Evolutionary conservation across 2,888 invertebrate genomes (phyloP), one percentile per base, ranked within the genome.

Genomic region (Chesias legatella): DNA sequence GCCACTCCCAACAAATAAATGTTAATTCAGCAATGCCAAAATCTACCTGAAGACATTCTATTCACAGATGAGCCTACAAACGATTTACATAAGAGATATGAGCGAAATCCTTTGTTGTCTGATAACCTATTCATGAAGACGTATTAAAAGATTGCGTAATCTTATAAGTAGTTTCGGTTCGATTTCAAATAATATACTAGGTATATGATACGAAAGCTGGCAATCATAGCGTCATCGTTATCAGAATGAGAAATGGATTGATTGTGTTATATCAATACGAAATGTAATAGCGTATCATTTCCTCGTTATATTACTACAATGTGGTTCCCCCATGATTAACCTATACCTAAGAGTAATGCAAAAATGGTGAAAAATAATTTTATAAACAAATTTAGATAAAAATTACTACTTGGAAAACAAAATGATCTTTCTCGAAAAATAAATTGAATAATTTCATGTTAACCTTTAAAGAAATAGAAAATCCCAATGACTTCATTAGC

Each of bases 81-180:
- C 48, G 57, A 63, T 74, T 82, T 82, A 79, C 73, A 75, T 81
- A 81, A 80, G 63, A 60, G 63, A 68, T 66, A 66, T 62, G 49
- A 71, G 66, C 64, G 74, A 79, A 81, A 77, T 80, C 77, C 68
- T 79, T 82, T 83, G 77, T 81, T 76, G 75, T 71, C 70, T 70
- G 69, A 73, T 69, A 70, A 69, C 61, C 67, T 76, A 78, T 80
- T 76, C 74, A 72, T 63, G 60, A 56, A 60, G 58, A 56, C 56
- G 60, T 64, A 66, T 64, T 61, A 63, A 49, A 47, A 43, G 17
- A 58, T 79, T 79, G 66, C 67, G 58, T 66, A 72, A 77, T 53
- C 44, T 38, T 43, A 53, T 51, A 55, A 58, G 52, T 52, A 51
- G 51, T n/a, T n/a, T n/a, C n/a, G 56, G 52, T 57, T 62, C 62